Conservation (phyloP, 2,797 vertebrate genomes). For the Notoglanidium macrostoma region DNA sequence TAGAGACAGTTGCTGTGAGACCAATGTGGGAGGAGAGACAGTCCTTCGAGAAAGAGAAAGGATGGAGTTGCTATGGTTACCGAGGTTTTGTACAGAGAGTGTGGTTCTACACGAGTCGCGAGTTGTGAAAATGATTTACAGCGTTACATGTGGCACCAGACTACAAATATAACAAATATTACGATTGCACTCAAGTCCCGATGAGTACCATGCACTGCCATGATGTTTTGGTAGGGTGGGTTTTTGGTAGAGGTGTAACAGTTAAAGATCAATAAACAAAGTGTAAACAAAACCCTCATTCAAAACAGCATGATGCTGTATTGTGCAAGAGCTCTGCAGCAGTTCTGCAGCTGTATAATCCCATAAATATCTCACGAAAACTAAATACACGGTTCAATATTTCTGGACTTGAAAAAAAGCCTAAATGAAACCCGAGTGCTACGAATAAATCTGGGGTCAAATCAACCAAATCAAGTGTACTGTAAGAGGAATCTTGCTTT, state of each 20-base stretch:
- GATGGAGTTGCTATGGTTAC: constrained; percentile 59
- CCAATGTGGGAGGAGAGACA: constrained; percentile 55
- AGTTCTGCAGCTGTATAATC: constrained; percentile 8
- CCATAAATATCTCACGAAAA: neutral
- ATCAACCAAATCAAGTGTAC: neutral
- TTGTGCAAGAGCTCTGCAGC: constrained; percentile 7
- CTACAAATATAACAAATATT: constrained; percentile 5
- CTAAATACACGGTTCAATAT: no score
- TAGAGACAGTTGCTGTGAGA: constrained; percentile 60
- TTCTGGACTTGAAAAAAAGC: no score
- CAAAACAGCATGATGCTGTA: neutral
- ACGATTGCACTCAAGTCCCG: neutral
- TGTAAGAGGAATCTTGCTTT: neutral
- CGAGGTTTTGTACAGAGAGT: constrained; percentile 45
- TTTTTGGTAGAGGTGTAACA: neutral
- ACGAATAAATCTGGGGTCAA: neutral
- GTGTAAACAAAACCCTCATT: neutral
- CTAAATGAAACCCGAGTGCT: no score
- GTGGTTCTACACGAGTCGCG: constrained; percentile 44
- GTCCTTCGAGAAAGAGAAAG: constrained; percentile 47
- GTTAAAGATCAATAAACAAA: neutral
- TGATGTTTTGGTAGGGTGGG: neutral
- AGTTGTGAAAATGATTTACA: constrained; percentile 47
- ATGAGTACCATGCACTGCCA: neutral
- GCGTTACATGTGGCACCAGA: constrained; percentile 18